phyloP scores from a whole-genome alignment of 2,888 invertebrate genomes.

The Drosophila nigricruria region DNA sequence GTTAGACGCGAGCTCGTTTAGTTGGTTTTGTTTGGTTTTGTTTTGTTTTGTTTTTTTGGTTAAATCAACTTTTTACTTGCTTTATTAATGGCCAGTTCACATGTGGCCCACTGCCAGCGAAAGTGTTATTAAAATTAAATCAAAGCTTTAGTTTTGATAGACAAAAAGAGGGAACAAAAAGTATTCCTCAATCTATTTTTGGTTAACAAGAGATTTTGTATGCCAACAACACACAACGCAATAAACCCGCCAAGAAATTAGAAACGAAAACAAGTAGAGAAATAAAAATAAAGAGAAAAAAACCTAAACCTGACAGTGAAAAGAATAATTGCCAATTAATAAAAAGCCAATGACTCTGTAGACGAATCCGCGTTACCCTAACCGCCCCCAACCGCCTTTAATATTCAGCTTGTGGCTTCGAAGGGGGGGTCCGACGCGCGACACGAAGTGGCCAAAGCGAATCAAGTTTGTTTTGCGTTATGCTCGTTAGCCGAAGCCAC shows the following conservation, averaged over 20 bases:
- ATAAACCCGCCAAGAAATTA: conserved; percentile 48
- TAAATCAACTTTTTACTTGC: conserved; percentile 45
- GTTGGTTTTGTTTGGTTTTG: conserved; percentile 32
- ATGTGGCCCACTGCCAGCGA: conserved; percentile 51
- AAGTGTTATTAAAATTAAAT: conserved; percentile 75
- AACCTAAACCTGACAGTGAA: conserved; percentile 42
- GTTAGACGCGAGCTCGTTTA: conserved; percentile 51
- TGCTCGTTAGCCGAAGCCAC: conserved; percentile 49
- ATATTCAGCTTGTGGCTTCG: too few species aligned
- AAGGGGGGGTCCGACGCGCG: not conserved
- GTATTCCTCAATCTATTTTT: conserved; percentile 1
- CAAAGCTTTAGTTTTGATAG: conserved; percentile 35
- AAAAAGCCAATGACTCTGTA: conserved; percentile 62
- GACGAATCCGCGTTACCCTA: conserved; percentile 24
- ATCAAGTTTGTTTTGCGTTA: conserved; percentile 61
- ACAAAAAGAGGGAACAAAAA: not conserved
- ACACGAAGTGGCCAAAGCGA: conserved; percentile 61
- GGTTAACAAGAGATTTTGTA: conserved; percentile 31
- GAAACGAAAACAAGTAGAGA: conserved; percentile 38
- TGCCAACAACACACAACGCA: conserved; percentile 42
- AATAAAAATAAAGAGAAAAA: conserved; percentile 18
- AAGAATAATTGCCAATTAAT: conserved; percentile 77
- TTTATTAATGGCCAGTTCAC: conserved; percentile 55
- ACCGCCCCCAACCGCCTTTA: conserved; percentile 5
- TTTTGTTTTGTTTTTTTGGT: conserved; percentile 8